Conservation (phyloP, 2,888 invertebrate species). For the Conistra vaccinii region DNA sequence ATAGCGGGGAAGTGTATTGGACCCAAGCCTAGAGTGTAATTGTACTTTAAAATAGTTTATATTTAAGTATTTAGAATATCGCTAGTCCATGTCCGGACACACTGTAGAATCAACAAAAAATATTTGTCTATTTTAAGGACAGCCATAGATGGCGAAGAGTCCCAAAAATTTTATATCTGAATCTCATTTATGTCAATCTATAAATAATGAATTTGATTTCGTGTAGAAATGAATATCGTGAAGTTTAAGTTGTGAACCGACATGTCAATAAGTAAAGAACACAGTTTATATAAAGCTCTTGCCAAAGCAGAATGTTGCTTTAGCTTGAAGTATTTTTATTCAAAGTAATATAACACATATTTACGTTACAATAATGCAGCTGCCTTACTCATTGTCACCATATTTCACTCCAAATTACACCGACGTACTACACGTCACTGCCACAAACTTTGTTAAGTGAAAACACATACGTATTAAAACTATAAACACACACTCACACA, state of each 20-base stretch:
- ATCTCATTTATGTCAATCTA: background rate
- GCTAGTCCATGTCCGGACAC: no score
- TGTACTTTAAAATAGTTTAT: no score
- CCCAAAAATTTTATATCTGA: no score
- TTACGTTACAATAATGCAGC: background rate
- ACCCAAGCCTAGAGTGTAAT: no score
- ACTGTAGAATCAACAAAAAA: background rate
- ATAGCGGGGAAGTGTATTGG: no score
- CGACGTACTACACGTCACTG: constrained; percentile 31
- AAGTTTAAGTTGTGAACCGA: background rate
- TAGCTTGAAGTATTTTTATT: background rate
- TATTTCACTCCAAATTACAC: constrained; percentile 52
- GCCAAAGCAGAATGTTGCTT: no score
- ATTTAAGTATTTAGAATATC: no score
- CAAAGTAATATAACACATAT: background rate
- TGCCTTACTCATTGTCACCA: constrained; percentile 27
- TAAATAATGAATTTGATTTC: background rate
- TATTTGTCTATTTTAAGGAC: background rate
- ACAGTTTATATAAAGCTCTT: no score
- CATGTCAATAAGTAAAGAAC: no score
- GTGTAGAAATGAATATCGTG: background rate
- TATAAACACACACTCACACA: constrained; percentile 2
- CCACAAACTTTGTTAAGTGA: constrained; percentile 38
- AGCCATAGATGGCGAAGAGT: background rate
- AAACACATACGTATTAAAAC: constrained; percentile 41